Conservation (phyloP, 2,888 invertebrate species). For the Philopedon plagiatum region DNA sequence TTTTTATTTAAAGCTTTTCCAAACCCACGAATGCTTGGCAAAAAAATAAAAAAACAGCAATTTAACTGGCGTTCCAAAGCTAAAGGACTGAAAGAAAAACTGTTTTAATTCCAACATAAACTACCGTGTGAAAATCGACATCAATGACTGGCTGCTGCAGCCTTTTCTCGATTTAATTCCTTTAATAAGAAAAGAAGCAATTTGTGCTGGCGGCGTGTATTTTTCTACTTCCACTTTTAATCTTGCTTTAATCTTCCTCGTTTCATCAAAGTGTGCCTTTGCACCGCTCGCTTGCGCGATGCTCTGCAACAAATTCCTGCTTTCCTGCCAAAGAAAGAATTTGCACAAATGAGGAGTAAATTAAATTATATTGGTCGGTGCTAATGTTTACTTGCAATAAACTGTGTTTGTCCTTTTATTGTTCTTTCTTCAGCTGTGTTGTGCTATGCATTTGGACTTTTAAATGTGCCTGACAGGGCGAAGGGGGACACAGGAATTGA, state of each 20-base stretch:
- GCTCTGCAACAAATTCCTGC: slow-evolving; percentile 6
- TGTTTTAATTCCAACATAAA: slow-evolving; percentile 35
- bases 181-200: slow-evolving; percentile 44
- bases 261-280: slow-evolving; percentile 23
- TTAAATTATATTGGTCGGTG: slow-evolving; percentile 16
- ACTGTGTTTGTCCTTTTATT: background rate
- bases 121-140: slow-evolving; percentile 26
- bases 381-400: slow-evolving; percentile 2
- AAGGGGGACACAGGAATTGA: too few relatives aligned
- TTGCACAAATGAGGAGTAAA: slow-evolving; percentile 11
- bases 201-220: slow-evolving; percentile 31
- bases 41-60: background rate
- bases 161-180: slow-evolving; percentile 29
- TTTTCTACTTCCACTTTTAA: slow-evolving; percentile 41
- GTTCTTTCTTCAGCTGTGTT: background rate
- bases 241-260: slow-evolving; percentile 34
- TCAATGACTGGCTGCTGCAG: slow-evolving; percentile 12
- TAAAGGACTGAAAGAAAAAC: slow-evolving; percentile 30
- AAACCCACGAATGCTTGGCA: background rate
- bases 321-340: slow-evolving; percentile 6
- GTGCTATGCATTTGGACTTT: background rate
- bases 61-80: slow-evolving; percentile 13
- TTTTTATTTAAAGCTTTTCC: background rate
- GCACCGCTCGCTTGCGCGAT: slow-evolving; percentile 3
- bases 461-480: too few relatives aligned